A percentile compares a stretch with the other conserved stretches of the same genome.
Conservation (phyloP, 2,797 vertebrate species). For the Anas bernieri region DNA sequence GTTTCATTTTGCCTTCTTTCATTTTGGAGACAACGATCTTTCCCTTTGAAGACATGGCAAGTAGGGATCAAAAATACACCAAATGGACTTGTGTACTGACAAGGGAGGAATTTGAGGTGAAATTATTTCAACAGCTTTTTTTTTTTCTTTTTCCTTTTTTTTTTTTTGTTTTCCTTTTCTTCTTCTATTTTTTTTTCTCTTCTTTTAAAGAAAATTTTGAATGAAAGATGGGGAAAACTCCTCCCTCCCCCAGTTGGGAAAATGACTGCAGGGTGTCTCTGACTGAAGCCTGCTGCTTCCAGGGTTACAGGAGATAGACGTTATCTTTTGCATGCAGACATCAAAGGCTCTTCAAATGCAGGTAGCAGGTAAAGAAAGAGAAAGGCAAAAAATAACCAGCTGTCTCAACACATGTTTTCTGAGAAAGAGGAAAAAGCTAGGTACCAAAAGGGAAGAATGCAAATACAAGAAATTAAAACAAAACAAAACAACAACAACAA, state of each 20-base stretch:
- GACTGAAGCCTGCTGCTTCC: background rate
- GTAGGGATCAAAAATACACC: background rate
- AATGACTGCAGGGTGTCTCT: background rate
- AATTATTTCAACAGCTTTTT: background rate
- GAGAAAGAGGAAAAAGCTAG: background rate
- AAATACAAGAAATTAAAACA: background rate
- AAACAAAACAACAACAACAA: no score
- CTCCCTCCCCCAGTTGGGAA: background rate
- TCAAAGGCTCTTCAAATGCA: background rate
- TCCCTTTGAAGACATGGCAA: background rate
- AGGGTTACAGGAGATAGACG: background rate
- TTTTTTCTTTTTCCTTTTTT: background rate
- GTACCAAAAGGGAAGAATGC: fast-evolving
- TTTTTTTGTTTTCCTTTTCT: background rate
- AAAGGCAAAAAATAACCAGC: background rate
- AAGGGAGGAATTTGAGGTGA: background rate
- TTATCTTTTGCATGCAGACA: background rate
- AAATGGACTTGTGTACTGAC: background rate
- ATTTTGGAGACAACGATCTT: background rate
- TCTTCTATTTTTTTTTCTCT: background rate
- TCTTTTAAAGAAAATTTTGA: background rate
- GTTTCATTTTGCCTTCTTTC: no score
- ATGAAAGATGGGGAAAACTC: background rate
- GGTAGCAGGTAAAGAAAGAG: background rate
- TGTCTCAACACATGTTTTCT: background rate